Base-by-base conservation (phyloP, 2,888 invertebrate genomes). In the Eudemis profundana region DNA sequence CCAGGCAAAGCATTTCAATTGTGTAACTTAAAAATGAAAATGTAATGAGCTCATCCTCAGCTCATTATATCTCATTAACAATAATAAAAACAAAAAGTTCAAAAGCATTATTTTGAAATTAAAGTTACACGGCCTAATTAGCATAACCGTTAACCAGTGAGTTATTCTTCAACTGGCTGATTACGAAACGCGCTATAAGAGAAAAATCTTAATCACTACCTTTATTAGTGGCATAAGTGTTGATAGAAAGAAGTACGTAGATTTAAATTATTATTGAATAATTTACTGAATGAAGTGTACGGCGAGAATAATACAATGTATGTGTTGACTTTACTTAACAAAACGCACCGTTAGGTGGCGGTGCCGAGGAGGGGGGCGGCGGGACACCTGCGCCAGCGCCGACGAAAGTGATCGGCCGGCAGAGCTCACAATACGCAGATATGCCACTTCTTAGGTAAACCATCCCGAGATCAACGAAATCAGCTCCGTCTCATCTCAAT, bases 301-400 rank as follows among this genome's bases (percentile, higher is more conserved):
- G 15, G 40, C 53, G 19, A 49, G 67, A 60, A 56, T 56, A 51
- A 36, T 66, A 66, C 61, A 68, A 72, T 67, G 71, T 67, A 46
- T 62, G 57, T 75, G 74, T 78, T 74, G 75, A 79, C 74, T 81
- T 81, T 81, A 78, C 74, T 72, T 67, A 78, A 85, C 79, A 81
- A 84, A 83, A 82, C 81, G 68, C 77, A 84, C 85, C 80, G 83
- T 85, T 84, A 83, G 68, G 56, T 68, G 27, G 69, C 66, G 71
- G 47, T 47, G 69, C 59, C 62, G 68, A 51, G 70, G 61, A 66
- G 67, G 62, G 66, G 64, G 66, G 63, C 60, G 57, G 61, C 67
- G 50, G 69, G 69, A 68, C 77, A 78, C 79, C 76, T 78, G 81
- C 78, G 77, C 78, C 72, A 72, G 75, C 76, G 77, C 71, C 78